Conservation (phyloP, 2,888 invertebrate genomes). For the Rotaria magnacalcarata region DNA sequence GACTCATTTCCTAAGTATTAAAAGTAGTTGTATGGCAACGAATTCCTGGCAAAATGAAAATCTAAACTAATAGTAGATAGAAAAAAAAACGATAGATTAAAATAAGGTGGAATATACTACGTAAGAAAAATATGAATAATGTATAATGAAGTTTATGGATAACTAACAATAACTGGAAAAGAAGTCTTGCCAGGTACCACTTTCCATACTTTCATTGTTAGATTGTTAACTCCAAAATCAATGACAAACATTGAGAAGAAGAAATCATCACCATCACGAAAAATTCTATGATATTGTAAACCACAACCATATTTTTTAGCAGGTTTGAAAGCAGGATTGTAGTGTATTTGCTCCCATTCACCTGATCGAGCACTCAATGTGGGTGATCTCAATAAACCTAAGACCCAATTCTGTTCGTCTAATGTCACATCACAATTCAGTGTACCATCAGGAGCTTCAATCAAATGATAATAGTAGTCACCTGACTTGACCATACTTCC, state of each 20-base stretch:
- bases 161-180: constrained; percentile 30
- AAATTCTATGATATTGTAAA: constrained; percentile 33
- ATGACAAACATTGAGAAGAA: constrained; percentile 28
- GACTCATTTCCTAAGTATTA: too few species aligned
- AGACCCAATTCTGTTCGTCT: constrained; percentile 29
- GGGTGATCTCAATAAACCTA: constrained; percentile 1
- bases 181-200: neutral
- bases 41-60: neutral
- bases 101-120: too few species aligned
- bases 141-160: neutral
- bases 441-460: constrained; percentile 27
- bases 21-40: too few species aligned
- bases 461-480: constrained; percentile 29
- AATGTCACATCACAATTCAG: neutral
- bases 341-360: constrained; percentile 28
- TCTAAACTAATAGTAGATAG: too few species aligned
- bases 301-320: constrained; percentile 31
- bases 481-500: constrained; percentile 18
- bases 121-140: neutral
- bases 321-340: constrained; percentile 20
- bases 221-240: neutral
- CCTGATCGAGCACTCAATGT: constrained; percentile 26
- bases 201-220: constrained; percentile 32
- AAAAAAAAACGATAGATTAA: too few species aligned
- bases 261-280: constrained; percentile 27